These are phyloP conservation scores for Labeo rohita DNA, from an alignment of 2,113 vertebrate genomes.

Conservation along the genomic window DNA sequence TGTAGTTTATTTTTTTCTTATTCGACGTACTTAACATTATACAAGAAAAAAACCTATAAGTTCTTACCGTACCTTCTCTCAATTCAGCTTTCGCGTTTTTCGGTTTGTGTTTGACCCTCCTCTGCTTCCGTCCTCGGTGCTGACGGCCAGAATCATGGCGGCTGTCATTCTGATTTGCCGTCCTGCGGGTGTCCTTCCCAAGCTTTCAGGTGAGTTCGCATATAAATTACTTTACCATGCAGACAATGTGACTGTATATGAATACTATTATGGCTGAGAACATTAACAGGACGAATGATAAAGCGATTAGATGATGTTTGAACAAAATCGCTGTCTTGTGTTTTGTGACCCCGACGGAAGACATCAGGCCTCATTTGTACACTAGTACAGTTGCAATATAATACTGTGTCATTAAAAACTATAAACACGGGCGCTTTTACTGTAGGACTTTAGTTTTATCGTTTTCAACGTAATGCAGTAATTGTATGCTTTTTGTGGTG, in stretches of 20 bases:
- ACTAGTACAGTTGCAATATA: not conserved
- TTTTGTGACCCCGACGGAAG: conserved; percentile 37
- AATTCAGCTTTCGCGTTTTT: not conserved
- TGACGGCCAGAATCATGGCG: conserved; percentile 72
- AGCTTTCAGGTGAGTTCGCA: conserved; percentile 72
- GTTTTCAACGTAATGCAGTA: not conserved
- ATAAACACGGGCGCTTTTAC: not conserved
- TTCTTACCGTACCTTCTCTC: not conserved
- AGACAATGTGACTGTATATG: not conserved
- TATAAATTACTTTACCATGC: not conserved
- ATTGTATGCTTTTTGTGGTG: not conserved
- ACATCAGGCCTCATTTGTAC: conserved; percentile 15
- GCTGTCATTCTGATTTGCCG: conserved; percentile 68
- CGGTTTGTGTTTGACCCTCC: conserved; percentile 49
- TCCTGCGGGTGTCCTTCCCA: conserved; percentile 78
- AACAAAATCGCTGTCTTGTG: not conserved
- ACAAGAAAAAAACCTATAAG: not conserved
- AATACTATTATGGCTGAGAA: not conserved
- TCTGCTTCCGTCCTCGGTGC: conserved; percentile 57
- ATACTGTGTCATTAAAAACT: not conserved
- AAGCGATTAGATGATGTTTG: not conserved
- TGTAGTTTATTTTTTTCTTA: not conserved
- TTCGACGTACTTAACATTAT: not conserved
- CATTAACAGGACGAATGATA: not conserved
- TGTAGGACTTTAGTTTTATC: not conserved